Percentiles rank a stretch among this genome's conserved stretches.
These are phyloP conservation scores for Ctena decussata DNA, from an alignment of 2,888 invertebrate species.

Conservation along the genomic window DNA sequence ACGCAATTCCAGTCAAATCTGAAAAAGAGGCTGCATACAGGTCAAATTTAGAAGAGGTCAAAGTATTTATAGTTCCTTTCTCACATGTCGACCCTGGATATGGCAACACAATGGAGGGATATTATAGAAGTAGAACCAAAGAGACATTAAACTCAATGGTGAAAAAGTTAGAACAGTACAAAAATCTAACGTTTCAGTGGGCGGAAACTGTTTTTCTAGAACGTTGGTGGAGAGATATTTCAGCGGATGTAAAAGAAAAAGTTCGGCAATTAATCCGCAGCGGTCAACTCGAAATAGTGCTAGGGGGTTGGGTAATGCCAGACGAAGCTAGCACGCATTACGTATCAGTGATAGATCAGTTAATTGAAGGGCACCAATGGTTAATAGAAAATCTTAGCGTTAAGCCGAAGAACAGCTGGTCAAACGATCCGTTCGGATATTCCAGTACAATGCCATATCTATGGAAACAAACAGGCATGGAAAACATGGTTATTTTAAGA, in stretches of 20 bases:
- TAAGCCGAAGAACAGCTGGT: constrained; percentile 85
- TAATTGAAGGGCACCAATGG: constrained; percentile 86
- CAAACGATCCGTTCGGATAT: constrained; percentile 86
- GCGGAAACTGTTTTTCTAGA: constrained; percentile 85
- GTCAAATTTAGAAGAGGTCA: constrained; percentile 65
- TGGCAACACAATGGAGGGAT: constrained; percentile 98
- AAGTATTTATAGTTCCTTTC: constrained; percentile 93
- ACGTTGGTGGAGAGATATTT: constrained; percentile 85
- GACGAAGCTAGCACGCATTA: constrained; percentile 86
- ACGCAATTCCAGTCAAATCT: constrained; percentile 72
- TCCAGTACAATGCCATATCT: constrained; percentile 85
- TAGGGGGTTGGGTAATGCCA: constrained; percentile 86
- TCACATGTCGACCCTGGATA: constrained; percentile 99
- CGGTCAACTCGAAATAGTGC: constrained; percentile 85
- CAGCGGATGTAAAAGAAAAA: constrained; percentile 74
- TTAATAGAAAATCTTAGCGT: constrained; percentile 88
- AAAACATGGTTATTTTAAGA: constrained; percentile 85
- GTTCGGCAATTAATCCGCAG: constrained; percentile 74
- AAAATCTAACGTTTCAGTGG: constrained; percentile 89
- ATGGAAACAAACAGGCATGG: constrained; percentile 83
- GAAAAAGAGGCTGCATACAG: constrained; percentile 60
- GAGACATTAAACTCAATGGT: constrained; percentile 94
- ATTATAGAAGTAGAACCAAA: constrained; percentile 93
- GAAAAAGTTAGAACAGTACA: constrained; percentile 93
- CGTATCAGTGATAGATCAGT: constrained; percentile 84